Percentiles rank a stretch among this genome's conserved stretches.
These are phyloP conservation scores for Taeniopygia guttata DNA, from an alignment of 2,797 vertebrate species.

Conservation along the genomic window DNA sequence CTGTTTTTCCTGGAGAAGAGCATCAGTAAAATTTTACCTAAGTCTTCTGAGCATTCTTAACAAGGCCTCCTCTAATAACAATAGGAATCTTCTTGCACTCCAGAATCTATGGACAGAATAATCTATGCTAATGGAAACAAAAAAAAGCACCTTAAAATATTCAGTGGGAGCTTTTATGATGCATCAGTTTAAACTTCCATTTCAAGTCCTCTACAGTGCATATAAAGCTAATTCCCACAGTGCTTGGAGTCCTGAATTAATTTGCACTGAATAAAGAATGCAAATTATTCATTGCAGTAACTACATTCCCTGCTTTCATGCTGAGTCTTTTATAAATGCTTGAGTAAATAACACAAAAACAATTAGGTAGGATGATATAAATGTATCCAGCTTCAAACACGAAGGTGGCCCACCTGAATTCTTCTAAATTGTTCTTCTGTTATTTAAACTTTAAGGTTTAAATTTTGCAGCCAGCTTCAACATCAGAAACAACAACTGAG, in stretches of 20 bases:
- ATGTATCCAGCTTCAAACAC: neutral
- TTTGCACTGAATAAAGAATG: conserved; percentile 12
- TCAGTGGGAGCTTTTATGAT: neutral
- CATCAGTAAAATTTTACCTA: neutral
- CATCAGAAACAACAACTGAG: neutral
- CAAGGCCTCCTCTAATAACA: neutral
- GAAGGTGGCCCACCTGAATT: neutral
- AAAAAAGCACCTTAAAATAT: neutral
- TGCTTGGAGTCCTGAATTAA: conserved; percentile 27
- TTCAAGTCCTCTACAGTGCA: neutral
- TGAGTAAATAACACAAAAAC: neutral
- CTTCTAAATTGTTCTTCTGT: neutral
- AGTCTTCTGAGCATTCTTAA: neutral
- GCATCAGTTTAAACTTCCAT: neutral
- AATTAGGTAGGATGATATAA: neutral
- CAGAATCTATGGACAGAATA: neutral
- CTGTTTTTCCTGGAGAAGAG: neutral
- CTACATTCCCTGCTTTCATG: neutral
- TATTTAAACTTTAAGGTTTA: neutral
- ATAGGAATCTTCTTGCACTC: neutral
- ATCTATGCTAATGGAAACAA: neutral
- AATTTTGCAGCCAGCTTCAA: neutral
- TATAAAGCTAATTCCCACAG: neutral
- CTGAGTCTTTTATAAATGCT: conserved; percentile 6
- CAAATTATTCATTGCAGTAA: neutral